phyloP scores from a whole-genome alignment of 2,888 invertebrate species.

The Diplolepis rosae region DNA sequence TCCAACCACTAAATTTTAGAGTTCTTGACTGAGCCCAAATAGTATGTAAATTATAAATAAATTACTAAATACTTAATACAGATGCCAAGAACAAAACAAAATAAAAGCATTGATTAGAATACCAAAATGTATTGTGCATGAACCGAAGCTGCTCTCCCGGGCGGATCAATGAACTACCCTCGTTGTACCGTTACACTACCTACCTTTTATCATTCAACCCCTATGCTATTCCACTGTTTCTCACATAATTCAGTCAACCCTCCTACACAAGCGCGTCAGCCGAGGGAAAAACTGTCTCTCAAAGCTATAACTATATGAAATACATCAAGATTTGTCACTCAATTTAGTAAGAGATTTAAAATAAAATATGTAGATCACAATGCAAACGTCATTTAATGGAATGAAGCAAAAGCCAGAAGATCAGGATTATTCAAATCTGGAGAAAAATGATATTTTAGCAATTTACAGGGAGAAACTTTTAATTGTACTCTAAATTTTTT shows the following conservation, averaged over 20 bases:
- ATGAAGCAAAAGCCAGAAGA: too few relatives aligned
- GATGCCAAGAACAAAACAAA: too few relatives aligned
- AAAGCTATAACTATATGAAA: constrained; percentile 15
- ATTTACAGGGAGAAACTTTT: too few relatives aligned
- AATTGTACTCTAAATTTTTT: too few relatives aligned
- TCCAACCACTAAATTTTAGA: too few relatives aligned
- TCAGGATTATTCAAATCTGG: too few relatives aligned
- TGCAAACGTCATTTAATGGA: too few relatives aligned
- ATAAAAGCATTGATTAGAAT: not conserved
- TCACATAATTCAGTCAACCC: constrained; percentile 19
- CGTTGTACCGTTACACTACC: constrained; percentile 13
- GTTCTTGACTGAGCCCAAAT: too few relatives aligned
- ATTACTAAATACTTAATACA: too few relatives aligned
- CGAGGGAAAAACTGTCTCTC: not conserved
- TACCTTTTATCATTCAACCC: constrained; percentile 23
- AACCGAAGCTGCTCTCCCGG: constrained; percentile 14
- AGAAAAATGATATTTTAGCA: too few relatives aligned
- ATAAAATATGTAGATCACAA: too few relatives aligned
- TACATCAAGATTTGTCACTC: not conserved
- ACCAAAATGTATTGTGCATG: not conserved
- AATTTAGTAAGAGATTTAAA: not conserved
- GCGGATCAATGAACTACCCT: constrained; percentile 45
- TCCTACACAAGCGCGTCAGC: not conserved
- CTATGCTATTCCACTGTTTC: constrained; percentile 28
- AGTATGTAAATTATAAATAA: too few relatives aligned